Percentiles rank a stretch among this genome's conserved stretches.
Conservation (phyloP, 2,888 invertebrate species). For the Mellilla xanthometata region DNA sequence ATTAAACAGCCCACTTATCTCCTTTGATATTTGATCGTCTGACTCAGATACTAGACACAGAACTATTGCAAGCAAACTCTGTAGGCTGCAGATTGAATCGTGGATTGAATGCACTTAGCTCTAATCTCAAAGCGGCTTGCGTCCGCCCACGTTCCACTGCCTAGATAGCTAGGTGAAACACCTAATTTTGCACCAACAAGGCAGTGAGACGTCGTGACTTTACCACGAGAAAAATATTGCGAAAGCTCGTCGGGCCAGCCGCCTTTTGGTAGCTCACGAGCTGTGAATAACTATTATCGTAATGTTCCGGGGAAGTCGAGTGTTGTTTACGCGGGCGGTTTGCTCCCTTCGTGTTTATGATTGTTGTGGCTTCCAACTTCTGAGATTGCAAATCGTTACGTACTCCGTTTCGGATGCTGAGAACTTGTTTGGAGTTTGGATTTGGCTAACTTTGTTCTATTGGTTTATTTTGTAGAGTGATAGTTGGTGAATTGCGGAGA, state of each 20-base stretch:
- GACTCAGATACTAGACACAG: too few relatives aligned
- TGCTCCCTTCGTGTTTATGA: constrained; percentile 20
- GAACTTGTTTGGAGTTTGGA: constrained; percentile 7
- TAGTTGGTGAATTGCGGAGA: not conserved
- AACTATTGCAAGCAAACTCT: too few relatives aligned
- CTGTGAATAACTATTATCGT: constrained; percentile 65
- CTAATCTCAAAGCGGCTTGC: constrained; percentile 6
- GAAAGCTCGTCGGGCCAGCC: constrained; percentile 49
- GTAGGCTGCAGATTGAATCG: constrained; percentile 4
- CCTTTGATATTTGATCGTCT: too few relatives aligned
- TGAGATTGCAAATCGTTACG: constrained; percentile 22
- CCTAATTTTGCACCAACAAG: constrained; percentile 15
- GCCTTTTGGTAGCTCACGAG: constrained; percentile 70
- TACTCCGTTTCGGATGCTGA: constrained; percentile 6
- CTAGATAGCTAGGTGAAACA: not conserved
- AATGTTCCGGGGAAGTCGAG: constrained; percentile 51
- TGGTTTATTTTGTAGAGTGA: constrained; percentile 8
- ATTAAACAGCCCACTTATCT: too few relatives aligned
- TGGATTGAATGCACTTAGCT: constrained; percentile 9
- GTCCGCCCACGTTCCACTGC: constrained; percentile 14
- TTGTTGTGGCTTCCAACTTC: constrained; percentile 22
- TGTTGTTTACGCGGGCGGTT: constrained; percentile 35
- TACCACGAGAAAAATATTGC: constrained; percentile 60
- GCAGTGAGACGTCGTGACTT: constrained; percentile 49
- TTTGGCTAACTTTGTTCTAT: constrained; percentile 6